Conservation (phyloP, 1,140 invertebrate species). For the Drosophila takahashii region DNA sequence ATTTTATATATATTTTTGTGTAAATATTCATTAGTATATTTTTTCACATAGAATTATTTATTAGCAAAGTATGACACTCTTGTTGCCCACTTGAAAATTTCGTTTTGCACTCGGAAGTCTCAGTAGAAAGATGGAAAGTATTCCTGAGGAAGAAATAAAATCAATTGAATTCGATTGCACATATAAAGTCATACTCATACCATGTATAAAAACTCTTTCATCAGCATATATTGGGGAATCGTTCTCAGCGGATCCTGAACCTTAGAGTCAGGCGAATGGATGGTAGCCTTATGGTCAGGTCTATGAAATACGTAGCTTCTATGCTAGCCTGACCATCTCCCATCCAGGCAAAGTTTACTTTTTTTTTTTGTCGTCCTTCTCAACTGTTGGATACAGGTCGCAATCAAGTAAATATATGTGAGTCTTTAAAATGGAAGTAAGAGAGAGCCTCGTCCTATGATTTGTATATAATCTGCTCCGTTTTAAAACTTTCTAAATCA, state of each 20-base stretch:
- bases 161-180: not conserved
- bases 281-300: not conserved
- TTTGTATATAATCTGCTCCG: not conserved
- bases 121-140: not conserved
- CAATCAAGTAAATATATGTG: not conserved
- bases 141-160: not conserved
- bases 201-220: not conserved
- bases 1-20: too few species aligned
- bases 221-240: not conserved
- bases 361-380: conserved; percentile 4
- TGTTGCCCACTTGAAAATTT: not conserved
- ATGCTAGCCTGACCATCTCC: not conserved
- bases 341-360: not conserved
- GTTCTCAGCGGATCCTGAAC: conserved; percentile 2
- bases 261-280: not conserved
- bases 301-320: not conserved
- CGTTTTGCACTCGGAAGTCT: not conserved
- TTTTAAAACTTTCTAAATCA: not conserved
- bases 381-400: conserved; percentile 7
- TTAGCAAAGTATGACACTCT: not conserved
- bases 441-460: not conserved
- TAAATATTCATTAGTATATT: not conserved
- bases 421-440: too few species aligned
- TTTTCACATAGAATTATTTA: not conserved
- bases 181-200: not conserved